These are phyloP conservation scores for Phrynosoma blainvillii DNA, from an alignment of 2,113 vertebrate species.

Conservation along the genomic window DNA sequence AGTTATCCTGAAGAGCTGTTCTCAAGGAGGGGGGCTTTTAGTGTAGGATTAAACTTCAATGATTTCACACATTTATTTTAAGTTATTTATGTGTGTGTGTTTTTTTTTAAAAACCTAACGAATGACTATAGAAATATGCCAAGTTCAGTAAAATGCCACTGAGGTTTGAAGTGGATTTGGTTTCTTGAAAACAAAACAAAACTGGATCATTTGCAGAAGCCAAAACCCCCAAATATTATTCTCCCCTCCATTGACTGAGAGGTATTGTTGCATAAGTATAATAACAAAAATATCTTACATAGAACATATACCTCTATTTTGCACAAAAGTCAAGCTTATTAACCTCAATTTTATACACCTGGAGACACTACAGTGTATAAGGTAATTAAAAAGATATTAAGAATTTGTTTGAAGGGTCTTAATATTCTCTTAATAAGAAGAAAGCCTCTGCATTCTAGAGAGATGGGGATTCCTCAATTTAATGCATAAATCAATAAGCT, in stretches of 20 bases:
- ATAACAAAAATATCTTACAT: not conserved
- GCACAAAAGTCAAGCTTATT: not conserved
- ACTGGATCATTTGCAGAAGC: not conserved
- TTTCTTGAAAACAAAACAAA: not conserved
- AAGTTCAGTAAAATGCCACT: not conserved
- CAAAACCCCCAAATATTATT: not conserved
- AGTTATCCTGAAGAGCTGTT: not conserved
- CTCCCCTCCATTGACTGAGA: not conserved
- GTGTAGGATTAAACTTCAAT: constrained; percentile 39
- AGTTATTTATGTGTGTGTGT: not conserved
- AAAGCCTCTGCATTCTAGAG: not conserved
- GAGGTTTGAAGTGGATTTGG: not conserved
- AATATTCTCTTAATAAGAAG: not conserved
- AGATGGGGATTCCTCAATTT: not conserved
- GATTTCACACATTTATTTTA: constrained; percentile 17
- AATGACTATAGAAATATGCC: not conserved
- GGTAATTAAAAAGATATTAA: not conserved
- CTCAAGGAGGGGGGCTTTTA: constrained; percentile 32
- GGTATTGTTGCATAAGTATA: not conserved
- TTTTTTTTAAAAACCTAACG: not conserved
- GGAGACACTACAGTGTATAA: not conserved
- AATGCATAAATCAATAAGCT: not conserved
- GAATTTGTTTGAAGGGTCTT: not conserved
- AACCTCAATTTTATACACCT: not conserved
- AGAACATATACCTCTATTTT: not conserved